Evolutionary conservation across 2,888 invertebrate species (phyloP), one percentile per base, ranked within the genome.

Genomic region (Sarcophaga caerulescens): DNA sequence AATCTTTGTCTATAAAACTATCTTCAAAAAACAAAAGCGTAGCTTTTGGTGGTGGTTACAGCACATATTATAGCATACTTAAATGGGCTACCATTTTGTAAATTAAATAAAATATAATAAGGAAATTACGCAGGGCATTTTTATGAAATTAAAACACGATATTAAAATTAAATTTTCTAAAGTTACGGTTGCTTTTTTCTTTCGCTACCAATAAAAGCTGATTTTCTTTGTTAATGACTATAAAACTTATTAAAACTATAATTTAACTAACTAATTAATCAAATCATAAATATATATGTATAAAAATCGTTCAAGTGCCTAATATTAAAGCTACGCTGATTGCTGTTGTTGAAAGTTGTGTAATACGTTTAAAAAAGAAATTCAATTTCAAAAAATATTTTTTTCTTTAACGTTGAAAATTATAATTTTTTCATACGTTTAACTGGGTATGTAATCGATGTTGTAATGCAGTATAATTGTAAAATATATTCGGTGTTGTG

Each of bases 401-500:
- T 81, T 66, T 68, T 70, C 59, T 73, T 10, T 21, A 74, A 65
- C 12, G 65, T 75, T 25, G 19, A 65, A 52, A 75, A 45, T 45
- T 25, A 21, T 60, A 59, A 65, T 47, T 77, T 69, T 47, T 25
- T 62, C 47, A 35, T 35, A 70, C 52, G 44, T 76, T 63, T 21
- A 4, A 12, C 69, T 86, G 91, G 91, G 91, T 92, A 92, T 92
- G 91, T 92, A 88, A 90, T 92, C 90, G 92, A 91, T 92, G 92
- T 92, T 92, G 91, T 92, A 92, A 91, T 92, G 90, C 90, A 91
- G 89, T 91, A 65, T 87, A 79, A 85, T 45, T 70, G 60, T 84
- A 75, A 75, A 35, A 35, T 35, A 52, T 69, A 62, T 63, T 83
- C 80, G 85, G 78, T 87, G 84, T 88, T 83, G 84, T 84, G 84